Conservation (phyloP, 2,888 invertebrate genomes). For the Gari tellinella region DNA sequence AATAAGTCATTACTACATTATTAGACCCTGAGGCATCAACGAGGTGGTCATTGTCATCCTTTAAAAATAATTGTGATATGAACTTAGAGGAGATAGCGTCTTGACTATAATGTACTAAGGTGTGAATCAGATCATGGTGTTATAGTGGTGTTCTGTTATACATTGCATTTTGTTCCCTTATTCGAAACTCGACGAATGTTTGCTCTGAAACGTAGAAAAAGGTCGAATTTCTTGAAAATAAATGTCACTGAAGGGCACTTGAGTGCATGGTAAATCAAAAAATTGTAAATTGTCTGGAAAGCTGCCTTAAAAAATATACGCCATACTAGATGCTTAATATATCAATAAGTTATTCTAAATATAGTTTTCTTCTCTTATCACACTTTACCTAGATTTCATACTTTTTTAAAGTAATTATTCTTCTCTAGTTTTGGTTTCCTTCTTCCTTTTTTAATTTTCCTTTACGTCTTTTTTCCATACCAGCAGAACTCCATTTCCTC, state of each 20-base stretch:
- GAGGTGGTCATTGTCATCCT: conserved; percentile 29
- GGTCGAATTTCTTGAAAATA: conserved; percentile 52
- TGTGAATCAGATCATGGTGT: conserved; percentile 39
- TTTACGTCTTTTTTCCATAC: no score
- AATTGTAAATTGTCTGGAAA: no score
- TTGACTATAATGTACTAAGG: conserved; percentile 26
- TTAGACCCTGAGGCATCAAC: conserved; percentile 19
- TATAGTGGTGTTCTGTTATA: conserved; percentile 43
- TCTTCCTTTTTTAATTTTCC: no score
- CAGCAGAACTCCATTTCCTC: no score
- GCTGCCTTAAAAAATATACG: no score
- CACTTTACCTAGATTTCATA: no score
- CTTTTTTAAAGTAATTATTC: no score
- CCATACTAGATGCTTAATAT: no score
- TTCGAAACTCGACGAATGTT: conserved; percentile 51
- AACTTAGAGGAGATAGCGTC: conserved; percentile 20
- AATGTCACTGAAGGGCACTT: conserved; percentile 43
- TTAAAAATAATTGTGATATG: conserved; percentile 13
- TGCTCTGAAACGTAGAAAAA: conserved; percentile 44
- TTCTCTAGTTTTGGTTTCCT: no score
- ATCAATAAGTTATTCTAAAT: no score
- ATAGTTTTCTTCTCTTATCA: no score
- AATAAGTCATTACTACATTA: conserved; percentile 32
- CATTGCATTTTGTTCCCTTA: conserved; percentile 49
- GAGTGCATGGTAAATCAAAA: conserved; percentile 52